phyloP scores from a whole-genome alignment of 2,888 invertebrate species.

The Erynnis tages region DNA sequence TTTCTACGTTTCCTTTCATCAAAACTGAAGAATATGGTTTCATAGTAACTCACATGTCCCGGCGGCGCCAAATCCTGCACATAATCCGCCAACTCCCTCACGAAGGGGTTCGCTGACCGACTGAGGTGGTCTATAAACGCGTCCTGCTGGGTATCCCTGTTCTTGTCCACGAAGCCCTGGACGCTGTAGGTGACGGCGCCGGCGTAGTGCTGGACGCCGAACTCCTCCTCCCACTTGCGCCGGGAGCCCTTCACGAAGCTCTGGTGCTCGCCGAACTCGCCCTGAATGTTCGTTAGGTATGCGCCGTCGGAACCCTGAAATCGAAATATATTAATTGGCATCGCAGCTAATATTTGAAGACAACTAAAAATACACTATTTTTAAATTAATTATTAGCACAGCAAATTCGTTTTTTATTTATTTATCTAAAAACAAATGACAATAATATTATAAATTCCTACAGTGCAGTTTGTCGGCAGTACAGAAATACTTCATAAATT shows the following conservation, averaged over 20 bases:
- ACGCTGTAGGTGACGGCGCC: slow-evolving; percentile 91
- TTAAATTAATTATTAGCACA: too few species aligned
- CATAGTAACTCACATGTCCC: slow-evolving; percentile 82
- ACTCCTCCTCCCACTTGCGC: slow-evolving; percentile 94
- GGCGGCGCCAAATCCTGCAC: slow-evolving; percentile 79
- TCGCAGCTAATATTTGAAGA: too few species aligned
- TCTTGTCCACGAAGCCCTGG: slow-evolving; percentile 94
- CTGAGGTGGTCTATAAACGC: slow-evolving; percentile 95
- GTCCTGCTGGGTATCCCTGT: slow-evolving; percentile 95
- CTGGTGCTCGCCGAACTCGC: slow-evolving; percentile 91
- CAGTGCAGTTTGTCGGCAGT: too few species aligned
- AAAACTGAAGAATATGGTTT: too few species aligned
- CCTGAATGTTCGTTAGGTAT: slow-evolving; percentile 92
- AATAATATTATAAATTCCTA: too few species aligned
- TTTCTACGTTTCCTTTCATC: too few species aligned
- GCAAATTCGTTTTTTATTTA: too few species aligned
- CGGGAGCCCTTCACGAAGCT: slow-evolving; percentile 94
- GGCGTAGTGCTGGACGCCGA: slow-evolving; percentile 94
- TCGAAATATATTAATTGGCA: not conserved
- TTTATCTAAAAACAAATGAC: too few species aligned
- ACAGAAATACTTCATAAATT: too few species aligned
- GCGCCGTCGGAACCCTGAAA: slow-evolving; percentile 90
- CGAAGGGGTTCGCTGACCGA: slow-evolving; percentile 90
- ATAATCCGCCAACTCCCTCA: slow-evolving; percentile 86
- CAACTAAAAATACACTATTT: too few species aligned